Base-by-base conservation (phyloP, 2,113 vertebrate genomes). In the Acanthochromis polyacanthus region DNA sequence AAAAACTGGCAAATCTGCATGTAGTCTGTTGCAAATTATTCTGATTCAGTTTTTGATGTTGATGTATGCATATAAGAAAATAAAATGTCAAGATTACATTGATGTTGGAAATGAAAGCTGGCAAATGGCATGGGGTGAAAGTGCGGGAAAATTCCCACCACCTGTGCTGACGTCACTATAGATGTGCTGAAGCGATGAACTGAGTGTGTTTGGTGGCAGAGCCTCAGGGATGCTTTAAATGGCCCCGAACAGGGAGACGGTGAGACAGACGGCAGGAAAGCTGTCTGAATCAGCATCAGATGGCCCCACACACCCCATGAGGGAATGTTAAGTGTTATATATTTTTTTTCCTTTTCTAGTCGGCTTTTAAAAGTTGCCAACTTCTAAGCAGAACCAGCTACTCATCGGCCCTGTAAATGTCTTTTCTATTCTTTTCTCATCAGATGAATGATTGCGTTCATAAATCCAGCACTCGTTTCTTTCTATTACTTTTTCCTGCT, bases 221-320 rank as follows among this genome's bases (percentile, higher is more conserved):
- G 69, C 32, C 61, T 76, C 0, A 16, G 52, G 36, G 78, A 82
- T 23, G 52, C 87, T 74, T 89, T 78, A 88, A 88, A 91, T 85
- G 85, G 72, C 51, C 70, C 57, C 15, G 61, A 71, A 68, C 25
- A 60, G 38, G 28, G 66, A 71, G 66, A 66, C 62, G 53, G 46
- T 10, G 22, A 59, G 88, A 70, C 71, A 72, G 72, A 82, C 70
- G 45, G 38, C 70, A 23, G 79, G 75, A 74, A 78, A 46, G n/a
- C 11, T 28, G 48, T 75, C 77, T 75, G 84, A 88, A 80, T 90
- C 67, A 80, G 82, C 80, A 63, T 92, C 82, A 85, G 72, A 75
- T 85, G 81, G 59, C 69, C 72, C 51, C 40, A 60, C 40, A 73
- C 64, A 57, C 78, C 58, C 60, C 50, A 86, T 60, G 58, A 46